Evolutionary conservation across 2,113 vertebrate species (phyloP).

Genomic region (Leptobrachium leishanense): DNA sequence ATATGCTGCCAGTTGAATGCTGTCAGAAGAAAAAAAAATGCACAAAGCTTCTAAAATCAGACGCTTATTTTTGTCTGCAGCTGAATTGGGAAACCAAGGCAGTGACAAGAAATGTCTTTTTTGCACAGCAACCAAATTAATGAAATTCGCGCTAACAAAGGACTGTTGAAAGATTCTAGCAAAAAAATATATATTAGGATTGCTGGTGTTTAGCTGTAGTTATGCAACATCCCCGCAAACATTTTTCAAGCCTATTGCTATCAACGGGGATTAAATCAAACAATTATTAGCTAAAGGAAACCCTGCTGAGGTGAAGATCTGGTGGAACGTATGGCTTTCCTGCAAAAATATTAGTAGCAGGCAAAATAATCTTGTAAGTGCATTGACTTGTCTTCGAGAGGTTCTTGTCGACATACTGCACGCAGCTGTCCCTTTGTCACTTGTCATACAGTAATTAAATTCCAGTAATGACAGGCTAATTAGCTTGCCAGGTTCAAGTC

Average conservation of each 20-base stretch:
- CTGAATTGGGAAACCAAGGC: conserved; percentile 63
- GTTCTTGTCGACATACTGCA: background rate
- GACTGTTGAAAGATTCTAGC: conserved; percentile 2
- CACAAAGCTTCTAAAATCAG: conserved; percentile 71
- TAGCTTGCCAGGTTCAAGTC: background rate
- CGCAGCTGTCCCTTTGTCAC: background rate
- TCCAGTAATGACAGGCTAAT: conserved; percentile 5
- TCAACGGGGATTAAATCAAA: background rate
- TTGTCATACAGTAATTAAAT: conserved; percentile 16
- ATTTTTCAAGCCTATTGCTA: conserved; percentile 1
- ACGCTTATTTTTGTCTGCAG: conserved; percentile 73
- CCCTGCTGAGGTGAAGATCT: background rate
- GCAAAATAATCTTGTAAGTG: conserved; percentile 9
- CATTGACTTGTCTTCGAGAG: conserved; percentile 4
- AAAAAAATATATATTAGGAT: background rate
- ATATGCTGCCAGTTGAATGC: conserved; percentile 76
- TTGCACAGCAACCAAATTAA: conserved; percentile 60
- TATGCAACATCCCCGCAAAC: conserved; percentile 11
- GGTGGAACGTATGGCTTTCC: background rate
- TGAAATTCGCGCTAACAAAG: conserved; percentile 51
- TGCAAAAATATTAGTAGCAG: background rate
- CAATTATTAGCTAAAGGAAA: background rate
- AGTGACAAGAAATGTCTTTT: conserved; percentile 60
- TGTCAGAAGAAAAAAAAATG: conserved; percentile 70
- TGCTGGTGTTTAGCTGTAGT: conserved; percentile 14